phyloP scores from a whole-genome alignment of 2,797 vertebrate species.

The Ctenosaura bakeri region DNA sequence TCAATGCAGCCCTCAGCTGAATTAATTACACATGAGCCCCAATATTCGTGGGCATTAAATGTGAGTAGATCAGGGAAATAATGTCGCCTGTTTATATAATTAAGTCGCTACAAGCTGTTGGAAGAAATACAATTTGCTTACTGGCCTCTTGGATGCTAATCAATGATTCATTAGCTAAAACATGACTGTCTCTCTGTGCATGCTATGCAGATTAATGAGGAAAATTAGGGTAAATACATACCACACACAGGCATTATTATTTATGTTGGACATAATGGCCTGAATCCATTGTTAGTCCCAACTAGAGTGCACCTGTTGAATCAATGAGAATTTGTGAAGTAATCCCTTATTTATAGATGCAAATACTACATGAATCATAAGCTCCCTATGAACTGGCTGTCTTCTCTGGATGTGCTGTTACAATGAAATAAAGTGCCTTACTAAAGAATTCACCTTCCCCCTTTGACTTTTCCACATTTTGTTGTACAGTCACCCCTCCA shows the following conservation, averaged over 20 bases:
- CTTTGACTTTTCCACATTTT: too few species aligned
- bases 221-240: slow-evolving; percentile 26
- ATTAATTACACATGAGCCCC: neutral
- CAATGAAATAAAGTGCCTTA: too few species aligned
- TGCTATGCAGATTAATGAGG: slow-evolving; percentile 24
- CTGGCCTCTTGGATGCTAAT: slow-evolving; percentile 14
- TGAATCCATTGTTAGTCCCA: neutral
- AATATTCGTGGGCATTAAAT: slow-evolving; percentile 9
- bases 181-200: neutral
- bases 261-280: neutral
- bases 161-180: slow-evolving; percentile 17
- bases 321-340: too few species aligned
- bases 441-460: too few species aligned
- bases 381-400: too few species aligned
- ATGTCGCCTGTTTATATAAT: slow-evolving; percentile 18
- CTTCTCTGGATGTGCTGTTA: too few species aligned
- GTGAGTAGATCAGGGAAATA: slow-evolving; percentile 10
- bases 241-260: neutral
- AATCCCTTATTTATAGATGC: too few species aligned
- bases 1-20: neutral
- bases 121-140: slow-evolving; percentile 6
- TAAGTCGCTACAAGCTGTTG: slow-evolving; percentile 8
- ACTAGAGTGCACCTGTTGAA: too few species aligned
- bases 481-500: too few species aligned
- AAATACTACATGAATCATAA: too few species aligned